Evolutionary conservation across 2,888 invertebrate species (phyloP).

Genomic region (Thera obeliscata): DNA sequence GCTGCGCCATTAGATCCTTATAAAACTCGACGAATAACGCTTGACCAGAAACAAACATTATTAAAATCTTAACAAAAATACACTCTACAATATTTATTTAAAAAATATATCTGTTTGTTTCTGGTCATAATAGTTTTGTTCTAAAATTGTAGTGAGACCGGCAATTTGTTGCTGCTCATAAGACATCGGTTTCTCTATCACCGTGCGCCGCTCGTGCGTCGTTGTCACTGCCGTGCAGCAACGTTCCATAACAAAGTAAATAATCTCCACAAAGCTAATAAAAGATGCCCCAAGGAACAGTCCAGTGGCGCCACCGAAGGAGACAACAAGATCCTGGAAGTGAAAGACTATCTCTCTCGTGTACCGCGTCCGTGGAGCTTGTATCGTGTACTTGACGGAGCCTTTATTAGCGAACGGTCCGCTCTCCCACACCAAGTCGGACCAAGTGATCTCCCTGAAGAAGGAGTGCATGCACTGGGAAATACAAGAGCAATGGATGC

Average conservation of each 20-base stretch:
- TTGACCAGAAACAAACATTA: no score
- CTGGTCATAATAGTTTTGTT: not conserved
- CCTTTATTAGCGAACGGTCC: constrained; percentile 68
- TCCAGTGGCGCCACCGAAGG: constrained; percentile 86
- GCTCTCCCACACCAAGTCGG: constrained; percentile 59
- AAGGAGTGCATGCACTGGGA: constrained; percentile 69
- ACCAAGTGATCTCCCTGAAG: constrained; percentile 55
- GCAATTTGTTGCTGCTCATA: constrained; percentile 22
- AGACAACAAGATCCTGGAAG: constrained; percentile 87
- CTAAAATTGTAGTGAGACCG: constrained; percentile 16
- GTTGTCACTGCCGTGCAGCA: constrained; percentile 23
- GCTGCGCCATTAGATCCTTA: no score
- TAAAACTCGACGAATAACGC: no score
- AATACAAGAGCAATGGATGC: constrained; percentile 58
- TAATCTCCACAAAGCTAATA: constrained; percentile 84
- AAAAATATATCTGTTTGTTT: not conserved
- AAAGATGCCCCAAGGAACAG: constrained; percentile 87
- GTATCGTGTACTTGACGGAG: constrained; percentile 78
- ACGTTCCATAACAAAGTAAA: constrained; percentile 71
- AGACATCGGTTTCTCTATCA: constrained; percentile 1
- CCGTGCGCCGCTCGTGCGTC: not conserved
- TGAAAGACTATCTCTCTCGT: constrained; percentile 86
- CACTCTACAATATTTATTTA: no score
- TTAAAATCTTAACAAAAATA: no score
- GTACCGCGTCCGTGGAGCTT: constrained; percentile 83